phyloP scores from a whole-genome alignment of 2,113 vertebrate species.

The Aegithalos caudatus region DNA sequence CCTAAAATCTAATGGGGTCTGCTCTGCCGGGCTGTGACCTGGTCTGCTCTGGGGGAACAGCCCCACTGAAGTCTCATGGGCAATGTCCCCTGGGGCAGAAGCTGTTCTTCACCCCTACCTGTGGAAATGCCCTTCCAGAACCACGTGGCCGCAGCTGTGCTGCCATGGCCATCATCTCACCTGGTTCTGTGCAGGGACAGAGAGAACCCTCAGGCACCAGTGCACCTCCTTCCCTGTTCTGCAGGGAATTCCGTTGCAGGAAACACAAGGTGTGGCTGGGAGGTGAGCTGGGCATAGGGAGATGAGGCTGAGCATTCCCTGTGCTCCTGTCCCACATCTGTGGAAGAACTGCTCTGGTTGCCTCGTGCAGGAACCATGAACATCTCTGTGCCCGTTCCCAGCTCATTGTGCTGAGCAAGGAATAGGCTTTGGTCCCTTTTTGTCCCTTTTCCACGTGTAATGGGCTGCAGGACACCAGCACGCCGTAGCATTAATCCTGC shows the following conservation, averaged over 20 bases:
- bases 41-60: background rate
- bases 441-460: background rate
- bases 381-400: background rate
- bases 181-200: background rate
- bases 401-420: fast-evolving
- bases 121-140: background rate
- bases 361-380: background rate
- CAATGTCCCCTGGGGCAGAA: background rate
- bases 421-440: background rate
- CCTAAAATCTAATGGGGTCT: background rate
- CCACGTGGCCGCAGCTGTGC: fast-evolving
- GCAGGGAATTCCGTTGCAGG: fast-evolving
- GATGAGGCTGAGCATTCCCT: background rate
- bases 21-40: background rate
- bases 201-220: background rate
- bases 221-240: background rate
- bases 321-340: fast-evolving
- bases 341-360: background rate
- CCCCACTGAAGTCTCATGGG: background rate
- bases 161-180: fast-evolving
- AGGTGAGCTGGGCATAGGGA: background rate
- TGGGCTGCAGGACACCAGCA: background rate
- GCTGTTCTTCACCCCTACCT: background rate
- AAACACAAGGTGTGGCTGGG: background rate
- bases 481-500: background rate